Evolutionary conservation across 2,888 invertebrate species (phyloP).

Genomic region (Antitype chi): DNA sequence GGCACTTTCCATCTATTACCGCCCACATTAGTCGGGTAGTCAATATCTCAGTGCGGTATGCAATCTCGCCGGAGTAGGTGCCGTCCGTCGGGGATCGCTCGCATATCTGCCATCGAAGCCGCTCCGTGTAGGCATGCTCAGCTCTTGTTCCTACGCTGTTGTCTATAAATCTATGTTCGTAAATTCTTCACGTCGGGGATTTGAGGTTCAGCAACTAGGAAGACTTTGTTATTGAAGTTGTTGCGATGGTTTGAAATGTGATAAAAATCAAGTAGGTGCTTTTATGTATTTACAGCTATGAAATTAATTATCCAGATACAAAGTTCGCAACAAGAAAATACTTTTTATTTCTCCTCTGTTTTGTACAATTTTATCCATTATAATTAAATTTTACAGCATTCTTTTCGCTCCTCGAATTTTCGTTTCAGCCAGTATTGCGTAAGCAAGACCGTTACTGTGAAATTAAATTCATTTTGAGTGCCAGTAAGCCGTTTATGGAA

Average conservation of each 20-base stretch:
- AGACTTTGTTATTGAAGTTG: constrained; percentile 42
- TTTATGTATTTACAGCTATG: constrained; percentile 11
- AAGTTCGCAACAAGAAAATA: constrained; percentile 19
- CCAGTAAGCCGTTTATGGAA: constrained; percentile 69
- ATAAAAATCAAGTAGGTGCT: constrained; percentile 7
- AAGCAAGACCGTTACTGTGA: constrained; percentile 67
- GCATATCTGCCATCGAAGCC: constrained; percentile 77
- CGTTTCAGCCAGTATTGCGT: constrained; percentile 54
- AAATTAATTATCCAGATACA: constrained; percentile 32
- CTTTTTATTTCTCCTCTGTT: constrained; percentile 16
- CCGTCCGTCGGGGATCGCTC: constrained; percentile 71
- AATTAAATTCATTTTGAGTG: constrained; percentile 74
- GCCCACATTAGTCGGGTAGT: constrained; percentile 82
- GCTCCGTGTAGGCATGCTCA: constrained; percentile 66
- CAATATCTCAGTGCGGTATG: constrained; percentile 81
- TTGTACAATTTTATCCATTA: constrained; percentile 36
- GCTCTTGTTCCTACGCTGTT: constrained; percentile 63
- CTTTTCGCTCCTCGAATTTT: constrained; percentile 45
- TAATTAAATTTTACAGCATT: constrained; percentile 54
- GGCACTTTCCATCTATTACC: constrained; percentile 84
- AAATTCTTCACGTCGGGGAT: constrained; percentile 61
- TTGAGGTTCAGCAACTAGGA: constrained; percentile 49
- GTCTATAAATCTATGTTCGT: constrained; percentile 65
- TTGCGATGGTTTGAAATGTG: constrained; percentile 26
- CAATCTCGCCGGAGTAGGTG: constrained; percentile 80